Evolutionary conservation across 2,113 vertebrate genomes (phyloP), one percentile per base, ranked within the genome.

Genomic region (Paralichthys olivaceus): DNA sequence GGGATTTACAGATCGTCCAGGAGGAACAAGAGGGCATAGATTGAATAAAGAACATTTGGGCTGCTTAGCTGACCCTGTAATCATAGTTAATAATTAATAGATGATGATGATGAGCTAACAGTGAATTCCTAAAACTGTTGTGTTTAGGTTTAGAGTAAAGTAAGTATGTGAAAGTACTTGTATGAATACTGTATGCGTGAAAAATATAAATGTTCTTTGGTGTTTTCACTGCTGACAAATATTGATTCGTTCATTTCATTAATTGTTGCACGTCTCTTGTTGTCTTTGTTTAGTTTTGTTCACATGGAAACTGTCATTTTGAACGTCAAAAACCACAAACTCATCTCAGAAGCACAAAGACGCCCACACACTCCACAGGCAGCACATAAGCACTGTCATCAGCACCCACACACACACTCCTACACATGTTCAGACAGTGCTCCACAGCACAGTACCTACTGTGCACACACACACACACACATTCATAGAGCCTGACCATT

Each of bases 221-320:
- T 43, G 40, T 15, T 15, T 47, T 47, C 14, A 47, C 43, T n/a
- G 49, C 49, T 53, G 49, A 20, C 7, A 53, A n/a, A 20, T 51
- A n/a, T n/a, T n/a, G 1, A 53, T 53, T 11, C 20, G 8, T 8
- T 53, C 49, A 17, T 53, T n/a, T 55, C n/a, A 54, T 17, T 22
- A 6, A 17, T 0, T 14, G 22, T 55, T 55, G 15, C 47, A 19
- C 3, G 53, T 14, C 53, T 23, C 22, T n/a, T n/a, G 14, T n/a
- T n/a, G 19, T n/a, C 49, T 53, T n/a, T n/a, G 49, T 53, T 53
- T 3, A 4, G 0, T 80, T 82, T 64, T 0, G 58, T 90, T 87
- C 60, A 72, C 89, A 87, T 90, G 75, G 91, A 84, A 90, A 93
- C 92, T 86, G 80, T 79, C 29, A 83, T 57, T 74, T 61, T 79